phyloP scores from a whole-genome alignment of 2,113 vertebrate species.

The Leuciscus idus region DNA sequence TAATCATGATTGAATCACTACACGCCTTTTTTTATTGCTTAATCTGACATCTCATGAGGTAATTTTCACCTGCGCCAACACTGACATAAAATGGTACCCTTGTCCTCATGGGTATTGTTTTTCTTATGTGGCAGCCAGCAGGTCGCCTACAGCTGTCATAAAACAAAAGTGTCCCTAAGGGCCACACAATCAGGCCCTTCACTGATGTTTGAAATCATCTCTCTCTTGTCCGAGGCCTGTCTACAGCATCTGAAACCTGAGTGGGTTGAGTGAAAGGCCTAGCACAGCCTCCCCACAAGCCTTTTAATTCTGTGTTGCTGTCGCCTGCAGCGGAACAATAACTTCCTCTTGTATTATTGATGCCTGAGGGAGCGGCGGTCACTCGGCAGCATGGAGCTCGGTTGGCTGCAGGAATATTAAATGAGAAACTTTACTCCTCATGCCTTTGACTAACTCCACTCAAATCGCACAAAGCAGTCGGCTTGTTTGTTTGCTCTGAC shows the following conservation, averaged over 20 bases:
- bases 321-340: conserved; percentile 77
- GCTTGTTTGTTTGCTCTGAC: neutral
- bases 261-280: conserved; percentile 75
- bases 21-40: conserved; percentile 55
- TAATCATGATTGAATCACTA: conserved; percentile 74
- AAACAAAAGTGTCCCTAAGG: conserved; percentile 66
- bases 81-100: conserved; percentile 34
- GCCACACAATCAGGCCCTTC: conserved; percentile 76
- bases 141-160: conserved; percentile 69
- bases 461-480: conserved; percentile 21
- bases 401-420: conserved; percentile 79
- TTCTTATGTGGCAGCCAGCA: conserved; percentile 63
- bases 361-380: conserved; percentile 76
- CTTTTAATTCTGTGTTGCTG: conserved; percentile 72
- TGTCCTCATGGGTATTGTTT: conserved; percentile 70
- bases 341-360: conserved; percentile 85
- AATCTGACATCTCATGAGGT: conserved; percentile 57
- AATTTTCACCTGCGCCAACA: conserved; percentile 63
- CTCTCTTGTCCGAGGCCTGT: conserved; percentile 70
- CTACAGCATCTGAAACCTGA: conserved; percentile 75
- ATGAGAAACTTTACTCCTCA: conserved; percentile 75
- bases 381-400: conserved; percentile 72
- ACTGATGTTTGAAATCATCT: conserved; percentile 68
- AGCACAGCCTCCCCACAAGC: conserved; percentile 56
- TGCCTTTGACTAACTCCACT: conserved; percentile 37